These are phyloP conservation scores for Drosophila silvestris DNA, from an alignment of 2,888 invertebrate genomes.

Conservation along the genomic window DNA sequence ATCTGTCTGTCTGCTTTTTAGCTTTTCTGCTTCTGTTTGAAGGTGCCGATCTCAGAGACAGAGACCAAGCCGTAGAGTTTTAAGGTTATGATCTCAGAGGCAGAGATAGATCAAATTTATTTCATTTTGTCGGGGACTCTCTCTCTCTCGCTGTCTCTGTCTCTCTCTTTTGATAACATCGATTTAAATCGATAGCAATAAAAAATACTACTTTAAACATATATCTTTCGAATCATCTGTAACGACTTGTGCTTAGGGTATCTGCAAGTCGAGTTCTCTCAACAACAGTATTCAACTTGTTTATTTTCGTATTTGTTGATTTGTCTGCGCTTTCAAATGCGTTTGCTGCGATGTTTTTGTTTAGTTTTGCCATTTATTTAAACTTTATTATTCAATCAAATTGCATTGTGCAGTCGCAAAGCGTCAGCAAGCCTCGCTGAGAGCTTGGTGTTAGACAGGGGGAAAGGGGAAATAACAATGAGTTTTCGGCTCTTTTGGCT, in stretches of 20 bases:
- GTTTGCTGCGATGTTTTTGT: slow-evolving; percentile 42
- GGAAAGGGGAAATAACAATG: slow-evolving; percentile 17
- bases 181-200: background rate
- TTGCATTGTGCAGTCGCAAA: slow-evolving; percentile 66
- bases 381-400: slow-evolving; percentile 73
- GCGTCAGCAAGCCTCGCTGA: background rate
- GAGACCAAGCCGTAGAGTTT: background rate
- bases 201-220: background rate
- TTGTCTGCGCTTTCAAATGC: slow-evolving; percentile 28
- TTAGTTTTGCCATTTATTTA: slow-evolving; percentile 67
- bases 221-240: background rate
- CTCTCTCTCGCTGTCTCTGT: background rate
- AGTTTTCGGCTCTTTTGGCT: slow-evolving; percentile 32
- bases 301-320: slow-evolving; percentile 50
- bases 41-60: background rate
- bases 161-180: background rate
- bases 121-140: background rate
- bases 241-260: background rate
- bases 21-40: background rate
- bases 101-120: background rate
- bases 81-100: background rate
- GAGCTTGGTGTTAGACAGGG: background rate
- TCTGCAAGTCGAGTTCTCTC: background rate
- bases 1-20: background rate
- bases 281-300: background rate